Conservation (phyloP, 1,140 invertebrate genomes). For the Saccostrea echinata region DNA sequence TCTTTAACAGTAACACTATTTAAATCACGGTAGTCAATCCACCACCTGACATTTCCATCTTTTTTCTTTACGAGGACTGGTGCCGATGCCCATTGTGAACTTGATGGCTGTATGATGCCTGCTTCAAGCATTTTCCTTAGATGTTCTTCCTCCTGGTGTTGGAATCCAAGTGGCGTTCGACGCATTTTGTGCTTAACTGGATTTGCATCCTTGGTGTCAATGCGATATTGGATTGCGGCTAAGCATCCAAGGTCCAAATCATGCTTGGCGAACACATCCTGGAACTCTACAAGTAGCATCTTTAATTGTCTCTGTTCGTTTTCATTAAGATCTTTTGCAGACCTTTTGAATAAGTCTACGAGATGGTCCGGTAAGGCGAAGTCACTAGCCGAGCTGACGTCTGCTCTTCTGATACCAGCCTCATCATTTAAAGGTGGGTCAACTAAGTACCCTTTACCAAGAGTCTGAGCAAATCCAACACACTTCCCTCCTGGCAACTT, state of each 20-base stretch:
- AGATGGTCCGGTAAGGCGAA: not conserved
- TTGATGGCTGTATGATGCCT: slow-evolving; percentile 54
- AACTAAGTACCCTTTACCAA: not conserved
- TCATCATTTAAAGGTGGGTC: not conserved
- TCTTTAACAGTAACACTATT: slow-evolving; percentile 45
- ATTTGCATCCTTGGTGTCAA: slow-evolving; percentile 52
- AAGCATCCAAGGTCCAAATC: slow-evolving; percentile 60
- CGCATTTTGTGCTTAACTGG: slow-evolving; percentile 45
- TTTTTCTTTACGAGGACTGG: slow-evolving; percentile 80
- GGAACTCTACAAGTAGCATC: slow-evolving; percentile 34
- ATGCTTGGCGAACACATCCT: slow-evolving; percentile 60
- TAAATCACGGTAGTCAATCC: slow-evolving; percentile 79
- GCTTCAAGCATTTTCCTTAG: slow-evolving; percentile 55
- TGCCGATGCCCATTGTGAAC: slow-evolving; percentile 58
- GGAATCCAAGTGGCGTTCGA: slow-evolving; percentile 50
- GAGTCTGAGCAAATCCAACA: not conserved
- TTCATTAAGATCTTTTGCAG: not conserved
- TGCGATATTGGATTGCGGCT: slow-evolving; percentile 49
- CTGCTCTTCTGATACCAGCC: not conserved
- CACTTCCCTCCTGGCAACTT: not conserved
- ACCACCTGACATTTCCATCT: slow-evolving; percentile 78
- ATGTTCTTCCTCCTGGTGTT: slow-evolving; percentile 51
- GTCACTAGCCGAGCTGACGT: not conserved
- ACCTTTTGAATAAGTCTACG: not conserved
- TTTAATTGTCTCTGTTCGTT: not conserved